A percentile compares a stretch with the other conserved stretches of the same genome.
phyloP scores from a whole-genome alignment of 1,140 invertebrate species.

The Cydia fagiglandana region DNA sequence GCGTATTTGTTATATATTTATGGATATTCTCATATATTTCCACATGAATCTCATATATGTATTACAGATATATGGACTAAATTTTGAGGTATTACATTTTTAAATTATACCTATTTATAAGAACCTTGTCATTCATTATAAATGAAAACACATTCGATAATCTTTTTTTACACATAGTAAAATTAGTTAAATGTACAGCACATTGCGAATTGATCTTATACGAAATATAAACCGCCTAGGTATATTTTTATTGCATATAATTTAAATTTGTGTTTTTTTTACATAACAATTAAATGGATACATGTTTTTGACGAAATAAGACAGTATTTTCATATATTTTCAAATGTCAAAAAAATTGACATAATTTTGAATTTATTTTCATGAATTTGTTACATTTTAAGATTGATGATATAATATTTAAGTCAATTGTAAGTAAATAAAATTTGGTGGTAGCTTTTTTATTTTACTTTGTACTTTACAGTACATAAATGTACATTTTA shows the following conservation, averaged over 20 bases:
- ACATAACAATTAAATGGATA: neutral
- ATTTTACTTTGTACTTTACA: conserved; percentile 1
- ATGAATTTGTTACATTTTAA: conserved; percentile 28
- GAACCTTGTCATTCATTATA: no score
- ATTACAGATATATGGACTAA: neutral
- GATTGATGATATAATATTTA: conserved; percentile 3
- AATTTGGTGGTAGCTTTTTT: conserved; percentile 32
- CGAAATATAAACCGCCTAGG: neutral
- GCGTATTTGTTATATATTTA: conserved; percentile 42
- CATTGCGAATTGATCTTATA: conserved; percentile 2
- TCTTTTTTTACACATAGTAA: neutral
- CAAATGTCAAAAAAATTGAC: neutral
- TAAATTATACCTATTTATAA: no score
- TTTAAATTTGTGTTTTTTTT: conserved; percentile 2
- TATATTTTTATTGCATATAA: neutral
- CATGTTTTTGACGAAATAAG: neutral
- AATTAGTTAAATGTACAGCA: neutral
- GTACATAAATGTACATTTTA: conserved; percentile 5
- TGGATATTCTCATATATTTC: conserved; percentile 36
- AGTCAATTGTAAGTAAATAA: conserved; percentile 14
- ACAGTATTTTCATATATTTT: neutral
- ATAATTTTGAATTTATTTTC: neutral
- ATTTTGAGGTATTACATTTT: no score
- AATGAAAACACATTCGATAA: no score
- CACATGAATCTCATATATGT: neutral